These are phyloP conservation scores for Chlorops oryzae DNA, from an alignment of 1,140 invertebrate species.

Conservation along the genomic window DNA sequence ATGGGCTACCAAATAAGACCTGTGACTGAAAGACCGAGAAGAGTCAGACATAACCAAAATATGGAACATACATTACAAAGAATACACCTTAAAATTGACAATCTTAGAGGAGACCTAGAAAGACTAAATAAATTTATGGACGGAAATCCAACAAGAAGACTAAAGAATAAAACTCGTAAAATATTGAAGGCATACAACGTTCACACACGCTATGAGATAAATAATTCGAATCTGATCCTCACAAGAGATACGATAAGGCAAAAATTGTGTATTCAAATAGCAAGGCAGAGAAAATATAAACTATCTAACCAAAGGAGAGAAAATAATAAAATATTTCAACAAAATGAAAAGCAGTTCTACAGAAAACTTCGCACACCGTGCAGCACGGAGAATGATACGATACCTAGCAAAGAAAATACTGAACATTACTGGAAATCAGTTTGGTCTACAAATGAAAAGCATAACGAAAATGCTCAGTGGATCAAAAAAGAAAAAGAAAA, in stretches of 20 bases:
- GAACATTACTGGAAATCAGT: neutral
- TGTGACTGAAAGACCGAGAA: neutral
- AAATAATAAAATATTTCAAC: neutral
- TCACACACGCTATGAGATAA: neutral
- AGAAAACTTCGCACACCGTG: neutral
- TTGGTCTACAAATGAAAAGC: neutral
- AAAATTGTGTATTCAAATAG: neutral
- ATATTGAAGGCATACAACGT: neutral
- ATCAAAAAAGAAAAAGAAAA: neutral
- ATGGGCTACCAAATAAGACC: neutral
- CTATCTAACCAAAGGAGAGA: neutral
- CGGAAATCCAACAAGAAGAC: neutral
- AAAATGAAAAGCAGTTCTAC: neutral
- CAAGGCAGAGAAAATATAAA: neutral
- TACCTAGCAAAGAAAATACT: neutral
- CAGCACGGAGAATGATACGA: neutral
- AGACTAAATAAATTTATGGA: neutral
- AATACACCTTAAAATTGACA: neutral
- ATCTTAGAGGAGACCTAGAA: neutral
- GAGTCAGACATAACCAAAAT: neutral
- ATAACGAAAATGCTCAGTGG: neutral
- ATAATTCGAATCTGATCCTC: neutral
- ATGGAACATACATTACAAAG: neutral
- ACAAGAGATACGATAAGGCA: neutral
- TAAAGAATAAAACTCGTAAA: neutral